Base-by-base conservation (phyloP, 2,888 invertebrate genomes). In the Odiellus spinosus region DNA sequence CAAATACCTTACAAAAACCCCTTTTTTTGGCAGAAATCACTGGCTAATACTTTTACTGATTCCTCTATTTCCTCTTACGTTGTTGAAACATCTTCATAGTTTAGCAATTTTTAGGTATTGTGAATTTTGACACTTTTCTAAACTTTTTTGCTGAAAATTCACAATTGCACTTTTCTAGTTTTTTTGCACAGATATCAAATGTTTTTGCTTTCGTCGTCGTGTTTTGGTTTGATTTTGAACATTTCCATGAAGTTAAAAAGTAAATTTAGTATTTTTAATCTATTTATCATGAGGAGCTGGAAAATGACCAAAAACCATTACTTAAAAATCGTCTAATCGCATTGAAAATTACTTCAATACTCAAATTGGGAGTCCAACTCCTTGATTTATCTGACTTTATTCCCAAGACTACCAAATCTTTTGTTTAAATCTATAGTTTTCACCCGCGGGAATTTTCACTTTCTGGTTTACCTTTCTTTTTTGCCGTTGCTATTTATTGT, bases 221-320 rank as follows among this genome's bases (percentile, higher is more conserved):
- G 5, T 66, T 68, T 52, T 68, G 68, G 68, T 68, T 68, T 59
- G 68, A 68, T 56, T 67, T 68, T 60, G 64, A 67, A 42, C 66
- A 68, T 53, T 59, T 65, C 35, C 56, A 61, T 48, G 49, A 54
- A 19, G 56, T 55, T 36, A 38, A 35, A 11, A 38, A 38, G 26
- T 26, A 26, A 26, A 6, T 26, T 26, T 6, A 26, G 8, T 26
- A 26, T n/a, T n/a, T n/a, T n/a, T 26, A 26, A 26, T 26, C 26
- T 26, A 26, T 26, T 26, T 8, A 6, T 26, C 8, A 26, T n/a
- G n/a, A n/a, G n/a, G n/a, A n/a, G n/a, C n/a, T n/a, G n/a, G n/a
- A n/a, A n/a, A n/a, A n/a, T n/a, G n/a, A n/a, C n/a, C n/a, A n/a
- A n/a, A n/a, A n/a, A n/a, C n/a, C n/a, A n/a, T n/a, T n/a, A n/a